Evolutionary conservation across 2,797 vertebrate species (phyloP), one percentile per base, ranked within the genome.

Genomic region (Centroberyx gerrardi): DNA sequence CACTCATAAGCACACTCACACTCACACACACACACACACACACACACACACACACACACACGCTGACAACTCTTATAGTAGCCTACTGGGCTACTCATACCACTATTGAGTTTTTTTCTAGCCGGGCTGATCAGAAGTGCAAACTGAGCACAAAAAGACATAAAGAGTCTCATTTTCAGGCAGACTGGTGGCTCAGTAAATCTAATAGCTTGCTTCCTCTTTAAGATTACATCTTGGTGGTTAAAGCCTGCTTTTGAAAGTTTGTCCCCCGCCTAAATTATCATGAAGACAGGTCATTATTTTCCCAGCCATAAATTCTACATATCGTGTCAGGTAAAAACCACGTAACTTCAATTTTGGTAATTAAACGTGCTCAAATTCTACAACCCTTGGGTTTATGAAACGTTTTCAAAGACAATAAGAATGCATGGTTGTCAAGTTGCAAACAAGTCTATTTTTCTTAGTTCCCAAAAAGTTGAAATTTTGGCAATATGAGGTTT

Each of bases 81-180:
- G 48, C 10, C 42, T 53, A 68, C 59, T 3, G 53, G 36, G 72
- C 69, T 48, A 60, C 33, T 76, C 63, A 62, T 62, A 63, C 68
- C 74, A 65, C 59, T 28, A 56, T 58, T 81, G 61, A 40, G 60
- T 61, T 59, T 68, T 53, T 53, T 53, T 75, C 44, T 36, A 28
- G 42, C 60, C 27, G 29, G n/a, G 62, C 64, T 74, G 54, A 87
- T 87, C 76, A 74, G 51, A 82, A 79, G 81, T 36, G 15, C 64
- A 78, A 84, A 70, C 72, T 0, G 2, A 56, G 66, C 17, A 76
- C 27, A 56, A 5, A 52, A 75, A 64, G 81, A 69, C 73, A 46
- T 54, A 74, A 10, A 3, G 17, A 36, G 28, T 65, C 27, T 60
- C 42, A 27, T 36, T 79, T 79, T 55, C 14, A 60, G 64, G 33